These are phyloP conservation scores for Galeopsomyia nigrocyanea DNA, from an alignment of 2,888 invertebrate species.

Conservation along the genomic window DNA sequence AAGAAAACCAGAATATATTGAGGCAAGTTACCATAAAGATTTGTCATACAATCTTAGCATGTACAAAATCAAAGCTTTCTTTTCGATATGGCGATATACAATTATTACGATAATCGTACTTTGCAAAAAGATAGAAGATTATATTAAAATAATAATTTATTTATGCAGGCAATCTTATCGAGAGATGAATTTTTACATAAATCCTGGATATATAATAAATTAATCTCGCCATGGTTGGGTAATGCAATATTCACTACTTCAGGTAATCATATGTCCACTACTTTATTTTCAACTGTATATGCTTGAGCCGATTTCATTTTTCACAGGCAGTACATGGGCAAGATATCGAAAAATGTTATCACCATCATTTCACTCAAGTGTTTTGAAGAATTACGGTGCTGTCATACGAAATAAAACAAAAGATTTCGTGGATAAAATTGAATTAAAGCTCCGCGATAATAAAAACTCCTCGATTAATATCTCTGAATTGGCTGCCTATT, in stretches of 20 bases:
- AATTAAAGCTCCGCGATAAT: conserved; percentile 47
- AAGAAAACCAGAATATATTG: conserved; percentile 52
- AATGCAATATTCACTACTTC: conserved; percentile 68
- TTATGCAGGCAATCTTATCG: conserved; percentile 63
- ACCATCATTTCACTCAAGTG: conserved; percentile 71
- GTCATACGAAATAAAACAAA: conserved; percentile 70
- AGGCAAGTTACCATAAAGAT: too few species aligned
- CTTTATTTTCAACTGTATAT: conserved; percentile 1
- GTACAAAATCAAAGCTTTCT: too few species aligned
- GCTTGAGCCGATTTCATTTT: neutral
- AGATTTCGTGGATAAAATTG: conserved; percentile 67
- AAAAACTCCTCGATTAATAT: conserved; percentile 67
- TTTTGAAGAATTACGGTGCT: conserved; percentile 70
- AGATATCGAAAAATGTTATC: conserved; percentile 72
- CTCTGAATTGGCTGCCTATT: conserved; percentile 69
- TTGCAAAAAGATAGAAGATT: too few species aligned
- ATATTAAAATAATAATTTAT: neutral
- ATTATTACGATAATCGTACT: neutral
- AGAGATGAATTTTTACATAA: conserved; percentile 70
- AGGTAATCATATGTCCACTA: conserved; percentile 56
- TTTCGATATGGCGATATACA: too few species aligned
- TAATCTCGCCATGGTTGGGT: conserved; percentile 70
- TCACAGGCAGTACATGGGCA: conserved; percentile 54
- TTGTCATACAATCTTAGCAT: too few species aligned
- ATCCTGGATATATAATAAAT: conserved; percentile 65